Base-by-base conservation (phyloP, 1,140 invertebrate species). In the Drosophila sturtevanti region DNA sequence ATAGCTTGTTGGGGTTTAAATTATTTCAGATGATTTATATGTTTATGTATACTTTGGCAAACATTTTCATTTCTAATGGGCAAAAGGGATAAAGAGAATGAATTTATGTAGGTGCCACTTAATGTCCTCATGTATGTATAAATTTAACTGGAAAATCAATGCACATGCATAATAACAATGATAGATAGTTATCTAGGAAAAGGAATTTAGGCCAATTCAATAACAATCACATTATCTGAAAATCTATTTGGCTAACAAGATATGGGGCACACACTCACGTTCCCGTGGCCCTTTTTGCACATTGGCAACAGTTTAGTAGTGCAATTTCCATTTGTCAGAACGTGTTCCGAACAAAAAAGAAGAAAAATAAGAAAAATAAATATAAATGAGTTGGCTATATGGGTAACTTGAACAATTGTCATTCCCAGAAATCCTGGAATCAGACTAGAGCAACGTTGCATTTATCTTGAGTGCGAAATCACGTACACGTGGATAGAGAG, bases 381-480 rank as follows among this genome's bases (percentile, higher is more conserved):
- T 44, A 18, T 52, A 62, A 74, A 56, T 56, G 54, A 56, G 54
- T 27, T 27, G 51, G 64, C 10, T 69, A 61, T 38, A 63, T 62
- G 41, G 16, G 16, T 48, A 21, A 16, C 2, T 10, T 9, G 22
- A 59, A 74, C 72, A 77, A 67, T 63, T 72, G 58, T 54, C 31
- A 48, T 86, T 86, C 82, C 63, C 35, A 34, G 82, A 81, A 87
- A 48, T 35, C 64, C 18, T 24, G 21, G 65, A 51, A 37, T 72
- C 35, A n/a, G 61, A 68, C 31, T 37, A 64, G 24, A 63, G 37
- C 72, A 44, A 55, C 16, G 44, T 48, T 56, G 55, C 54, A 48
- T 54, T 71, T 89, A 87, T 87, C 84, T 87, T 74, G 69, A 79
- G 72, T 77, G 68, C 52, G 79, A 87, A 87, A 87, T 87, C 84